phyloP scores from a whole-genome alignment of 2,888 invertebrate genomes.

The Monopis laevigella region DNA sequence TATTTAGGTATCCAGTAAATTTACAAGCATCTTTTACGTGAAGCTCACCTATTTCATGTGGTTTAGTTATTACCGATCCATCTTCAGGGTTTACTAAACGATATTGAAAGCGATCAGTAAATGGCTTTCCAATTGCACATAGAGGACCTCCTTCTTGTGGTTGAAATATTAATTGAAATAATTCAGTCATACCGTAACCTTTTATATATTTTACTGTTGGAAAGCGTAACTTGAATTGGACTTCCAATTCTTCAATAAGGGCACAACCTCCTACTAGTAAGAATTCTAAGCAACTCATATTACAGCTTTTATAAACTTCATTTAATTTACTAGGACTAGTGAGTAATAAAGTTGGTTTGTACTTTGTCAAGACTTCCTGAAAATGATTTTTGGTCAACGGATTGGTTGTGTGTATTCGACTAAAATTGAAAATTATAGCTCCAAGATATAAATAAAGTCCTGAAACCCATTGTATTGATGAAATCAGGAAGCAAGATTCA shows the following conservation, averaged over 20 bases:
- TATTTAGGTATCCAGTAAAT: conserved; percentile 29
- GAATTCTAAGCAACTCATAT: not conserved
- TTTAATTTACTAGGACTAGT: not conserved
- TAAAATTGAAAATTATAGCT: not conserved
- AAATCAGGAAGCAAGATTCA: not conserved
- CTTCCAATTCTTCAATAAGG: not conserved
- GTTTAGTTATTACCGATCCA: not conserved
- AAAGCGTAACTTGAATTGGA: not conserved
- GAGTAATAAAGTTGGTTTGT: conserved; percentile 2
- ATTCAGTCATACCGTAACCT: conserved; percentile 6
- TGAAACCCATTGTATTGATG: not conserved
- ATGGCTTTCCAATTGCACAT: not conserved
- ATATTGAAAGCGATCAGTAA: conserved; percentile 2
- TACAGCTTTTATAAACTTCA: not conserved
- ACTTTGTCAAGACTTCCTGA: not conserved
- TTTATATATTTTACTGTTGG: not conserved
- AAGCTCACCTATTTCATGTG: conserved; percentile 3
- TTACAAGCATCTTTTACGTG: not conserved
- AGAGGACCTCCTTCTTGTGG: not conserved
- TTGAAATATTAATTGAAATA: not conserved
- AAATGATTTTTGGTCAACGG: not conserved
- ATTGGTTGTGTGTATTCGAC: not conserved
- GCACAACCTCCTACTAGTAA: not conserved
- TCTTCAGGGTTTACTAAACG: not conserved
- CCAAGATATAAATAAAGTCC: not conserved